Conservation (phyloP, 2,113 vertebrate species). For the Hoplias malabaricus region DNA sequence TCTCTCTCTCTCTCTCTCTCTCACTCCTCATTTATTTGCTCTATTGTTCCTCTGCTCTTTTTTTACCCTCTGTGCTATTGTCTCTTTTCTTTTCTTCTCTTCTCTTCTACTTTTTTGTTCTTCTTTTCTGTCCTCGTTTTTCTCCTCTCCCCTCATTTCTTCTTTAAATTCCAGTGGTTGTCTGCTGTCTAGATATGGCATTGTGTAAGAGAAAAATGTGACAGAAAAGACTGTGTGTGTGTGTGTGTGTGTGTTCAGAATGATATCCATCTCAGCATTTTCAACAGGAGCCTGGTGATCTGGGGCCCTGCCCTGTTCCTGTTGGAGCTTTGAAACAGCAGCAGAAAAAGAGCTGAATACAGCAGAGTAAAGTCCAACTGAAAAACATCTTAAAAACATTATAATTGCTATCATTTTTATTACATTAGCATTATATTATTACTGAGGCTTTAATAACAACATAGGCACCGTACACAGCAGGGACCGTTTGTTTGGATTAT, state of each 20-base stretch:
- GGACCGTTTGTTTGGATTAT: background rate
- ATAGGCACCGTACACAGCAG: background rate
- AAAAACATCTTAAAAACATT: too few relatives aligned
- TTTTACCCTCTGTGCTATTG: slow-evolving; percentile 11
- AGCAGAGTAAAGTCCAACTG: background rate
- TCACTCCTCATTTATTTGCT: background rate
- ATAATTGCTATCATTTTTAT: slow-evolving; percentile 20
- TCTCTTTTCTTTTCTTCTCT: background rate
- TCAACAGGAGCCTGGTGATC: background rate
- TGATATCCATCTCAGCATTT: slow-evolving; percentile 26
- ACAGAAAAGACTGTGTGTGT: background rate
- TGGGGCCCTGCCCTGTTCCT: background rate
- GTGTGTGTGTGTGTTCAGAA: slow-evolving; percentile 11
- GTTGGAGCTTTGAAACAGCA: slow-evolving; percentile 1
- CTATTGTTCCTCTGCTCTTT: background rate
- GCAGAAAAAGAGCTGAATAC: slow-evolving; percentile 13
- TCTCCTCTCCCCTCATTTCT: background rate
- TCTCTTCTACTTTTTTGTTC: slow-evolving; percentile 3
- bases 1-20: background rate
- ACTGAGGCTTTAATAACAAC: background rate
- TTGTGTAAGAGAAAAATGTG: background rate
- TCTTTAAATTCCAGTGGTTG: background rate
- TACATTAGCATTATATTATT: background rate
- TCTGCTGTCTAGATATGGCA: slow-evolving; percentile 22
- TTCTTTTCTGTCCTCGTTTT: background rate